Base-by-base conservation (phyloP, 2,888 invertebrate species). In the Chydorus sphaericus region DNA sequence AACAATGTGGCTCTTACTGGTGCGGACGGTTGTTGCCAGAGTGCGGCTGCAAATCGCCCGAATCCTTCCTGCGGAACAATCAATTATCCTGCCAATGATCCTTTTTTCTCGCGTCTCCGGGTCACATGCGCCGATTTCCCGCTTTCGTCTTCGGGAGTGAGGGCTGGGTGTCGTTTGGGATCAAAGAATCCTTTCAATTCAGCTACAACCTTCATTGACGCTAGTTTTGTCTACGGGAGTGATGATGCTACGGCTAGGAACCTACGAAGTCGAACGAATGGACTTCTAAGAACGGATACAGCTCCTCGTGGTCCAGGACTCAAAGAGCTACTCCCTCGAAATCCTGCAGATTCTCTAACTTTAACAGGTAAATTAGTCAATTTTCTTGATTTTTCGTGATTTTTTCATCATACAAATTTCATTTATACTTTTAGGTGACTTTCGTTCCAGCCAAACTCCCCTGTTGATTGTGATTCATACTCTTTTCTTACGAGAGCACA, bases 401-500 rank as follows among this genome's bases (percentile, higher is more conserved):
- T 33, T 33, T 11, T 11, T 14, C 10, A 33, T 33, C n/a, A 33
- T 33, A 33, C 10, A 11, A 33, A 33, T 33, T 11, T 11, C n/a
- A 16, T 16, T 10, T 18, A 39, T n/a, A 8, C 6, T 10, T 39
- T n/a, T 8, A 39, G 86, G 88, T 65, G 92, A 92, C 73, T 87
- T 90, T 67, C 79, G 92, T 65, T 91, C 90, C 1, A 92, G 92
- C 69, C 91, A 92, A 68, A 91, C 91, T 66, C 71, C 91, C 61
- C 85, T 90, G 0, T 71, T 92, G 55, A 83, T 91, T 0, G 88
- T 88, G 61, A 89, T 91, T 87, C 91, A 91, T 67, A 90, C 90
- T 0, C 69, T 91, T 31, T 82, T 89, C 83, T 87, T 91, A 0
- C 75, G 91, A 58, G 89, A 93, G 67, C 93, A 94, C 69, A 94